These are phyloP conservation scores for Cataglyphis cursor DNA, from an alignment of 2,888 invertebrate species.

Conservation along the genomic window DNA sequence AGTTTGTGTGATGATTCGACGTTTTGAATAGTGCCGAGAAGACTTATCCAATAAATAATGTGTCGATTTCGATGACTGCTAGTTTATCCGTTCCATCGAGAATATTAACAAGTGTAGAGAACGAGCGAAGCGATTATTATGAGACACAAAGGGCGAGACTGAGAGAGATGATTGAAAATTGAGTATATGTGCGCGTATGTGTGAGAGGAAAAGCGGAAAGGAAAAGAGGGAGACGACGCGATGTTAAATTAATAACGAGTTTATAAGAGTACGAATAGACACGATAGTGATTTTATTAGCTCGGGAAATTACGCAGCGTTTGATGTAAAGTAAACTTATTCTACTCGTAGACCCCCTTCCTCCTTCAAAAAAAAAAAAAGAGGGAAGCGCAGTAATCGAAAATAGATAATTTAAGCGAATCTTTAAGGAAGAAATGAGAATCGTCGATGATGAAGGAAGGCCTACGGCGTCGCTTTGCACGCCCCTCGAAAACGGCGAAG, in stretches of 20 bases:
- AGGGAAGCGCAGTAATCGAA: constrained; percentile 64
- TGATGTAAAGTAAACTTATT: constrained; percentile 76
- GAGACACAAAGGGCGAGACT: not conserved
- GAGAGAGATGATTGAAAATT: constrained; percentile 21
- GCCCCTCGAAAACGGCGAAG: constrained; percentile 32
- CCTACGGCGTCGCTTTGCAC: constrained; percentile 30
- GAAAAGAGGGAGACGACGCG: constrained; percentile 46
- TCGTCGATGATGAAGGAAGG: constrained; percentile 31
- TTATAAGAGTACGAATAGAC: constrained; percentile 81
- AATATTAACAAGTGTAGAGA: constrained; percentile 70
- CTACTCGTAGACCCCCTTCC: constrained; percentile 65
- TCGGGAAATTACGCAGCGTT: constrained; percentile 79
- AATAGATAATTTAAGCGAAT: constrained; percentile 64
- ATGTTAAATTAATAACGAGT: constrained; percentile 83
- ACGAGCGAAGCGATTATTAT: constrained; percentile 38
- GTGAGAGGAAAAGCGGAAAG: not conserved
- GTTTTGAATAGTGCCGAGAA: constrained; percentile 10
- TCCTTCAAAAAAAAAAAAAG: not conserved
- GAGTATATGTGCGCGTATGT: not conserved
- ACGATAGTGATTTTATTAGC: constrained; percentile 84
- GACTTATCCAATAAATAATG: constrained; percentile 26
- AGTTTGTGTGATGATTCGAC: constrained; percentile 34
- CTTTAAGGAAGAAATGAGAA: constrained; percentile 42
- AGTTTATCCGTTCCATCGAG: constrained; percentile 83
- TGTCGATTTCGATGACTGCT: constrained; percentile 68